Evolutionary conservation across 2,797 vertebrate genomes (phyloP), one percentile per base, ranked within the genome.

Genomic region (Hybognathus amarus): DNA sequence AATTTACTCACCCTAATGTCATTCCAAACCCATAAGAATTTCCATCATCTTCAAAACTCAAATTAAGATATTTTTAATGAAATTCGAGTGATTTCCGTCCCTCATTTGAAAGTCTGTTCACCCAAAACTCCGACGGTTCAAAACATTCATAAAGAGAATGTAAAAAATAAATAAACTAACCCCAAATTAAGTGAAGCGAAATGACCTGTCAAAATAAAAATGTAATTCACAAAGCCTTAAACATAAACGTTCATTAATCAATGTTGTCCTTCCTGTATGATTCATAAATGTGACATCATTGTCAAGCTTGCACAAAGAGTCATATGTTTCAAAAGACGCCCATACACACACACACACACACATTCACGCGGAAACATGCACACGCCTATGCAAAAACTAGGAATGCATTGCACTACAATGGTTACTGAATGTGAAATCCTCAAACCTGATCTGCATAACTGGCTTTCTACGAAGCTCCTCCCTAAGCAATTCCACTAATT

Each of bases 401-500:
- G 33, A 71, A 56, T 9, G 5, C 42, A 45, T 6, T 70, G 47
- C 67, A 30, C 6, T n/a, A n/a, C 13, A 10, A 13, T 50, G 18
- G 40, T 7, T 20, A 20, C 40, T 59, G 52, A 38, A 63, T 10
- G 12, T 63, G 3, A 63, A 30, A 30, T 30, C 24, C 30, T 17
- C 61, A 61, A 40, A 74, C 67, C 20, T 24, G 36, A 54, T 79
- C 63, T 50, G 74, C 76, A 56, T 13, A 77, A 66, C 38, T 52
- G 15, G 18, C 40, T 20, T 69, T 38, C 50, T 15, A 54, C 2
- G 4, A 79, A 87, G 82, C 73, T 80, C 73, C 81, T 84, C 66
- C 74, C 36, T 47, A 13, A 40, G 83, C 71, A n/a, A 82, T 70
- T 84, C 45, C 76, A 70, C 59, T 82, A 1, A 69, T 56, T 84